Base-by-base conservation (phyloP, 2,113 vertebrate species). In the Monarcha castaneiventris region DNA sequence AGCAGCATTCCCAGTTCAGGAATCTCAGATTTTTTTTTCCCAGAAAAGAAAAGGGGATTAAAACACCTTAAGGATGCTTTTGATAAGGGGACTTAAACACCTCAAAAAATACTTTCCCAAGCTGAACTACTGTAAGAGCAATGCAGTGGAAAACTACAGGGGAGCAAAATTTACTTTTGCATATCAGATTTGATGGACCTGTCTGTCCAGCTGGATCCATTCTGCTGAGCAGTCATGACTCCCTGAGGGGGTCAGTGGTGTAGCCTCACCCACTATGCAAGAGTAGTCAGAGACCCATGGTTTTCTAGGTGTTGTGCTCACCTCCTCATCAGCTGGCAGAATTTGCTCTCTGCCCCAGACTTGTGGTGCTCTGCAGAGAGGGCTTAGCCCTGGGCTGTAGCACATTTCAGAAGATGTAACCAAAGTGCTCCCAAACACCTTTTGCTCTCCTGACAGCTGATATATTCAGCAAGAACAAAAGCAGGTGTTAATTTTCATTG, bases 161-260 rank as follows among this genome's bases (percentile, higher is more conserved):
- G 43, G 22, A 78, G 66, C 23, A 77, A 54, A 75, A 27, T 37
- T 17, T 62, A 15, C 52, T 11, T 26, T 74, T 85, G 30, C 59
- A 30, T 58, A 7, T 72, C 51, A 29, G 20, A 54, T 63, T 59
- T 59, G 41, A 30, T 2, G 0, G 25, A 35, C 18, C 30, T 84
- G 48, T 48, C 66, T 82, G 56, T 30, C 16, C 48, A 58, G 56
- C 15, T 63, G 43, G 25, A 29, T 72, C 44, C 55, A 6, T 39
- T 91, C 48, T 82, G 69, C 64, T 71, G 56, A 78, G 27, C 33
- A 82, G 19, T n/a, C 23, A 6, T 1, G 1, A 13, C 21, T 84
- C 16, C 33, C 39, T 13, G 29, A 2, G 43, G 0, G 0, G 11
- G 3, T 63, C 48, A n/a, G 4, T 13, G 16, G 5, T 63, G 30